Percentiles rank a stretch among this genome's conserved stretches.
Conservation (phyloP, 2,113 vertebrate genomes). For the Pelobates fuscus region DNA sequence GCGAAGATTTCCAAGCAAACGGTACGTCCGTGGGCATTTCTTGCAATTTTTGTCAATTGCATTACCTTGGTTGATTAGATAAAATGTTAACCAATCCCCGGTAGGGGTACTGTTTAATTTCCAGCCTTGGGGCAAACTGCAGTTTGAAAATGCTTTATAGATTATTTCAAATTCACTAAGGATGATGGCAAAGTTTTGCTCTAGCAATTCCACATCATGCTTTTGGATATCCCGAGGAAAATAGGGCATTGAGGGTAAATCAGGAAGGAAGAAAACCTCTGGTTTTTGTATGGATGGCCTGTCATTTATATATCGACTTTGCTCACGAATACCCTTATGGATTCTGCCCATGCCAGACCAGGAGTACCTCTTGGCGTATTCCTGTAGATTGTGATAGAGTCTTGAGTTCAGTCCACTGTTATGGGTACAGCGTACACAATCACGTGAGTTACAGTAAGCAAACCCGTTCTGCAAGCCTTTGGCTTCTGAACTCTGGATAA, state of each 20-base stretch:
- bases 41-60: constrained; percentile 90
- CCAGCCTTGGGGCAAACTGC: constrained; percentile 89
- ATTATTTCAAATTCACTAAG: constrained; percentile 91
- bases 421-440: constrained; percentile 85
- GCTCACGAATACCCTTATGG: constrained; percentile 93
- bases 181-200: constrained; percentile 90
- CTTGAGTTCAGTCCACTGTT: constrained; percentile 90
- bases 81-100: constrained; percentile 95
- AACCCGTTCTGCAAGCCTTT: constrained; percentile 84
- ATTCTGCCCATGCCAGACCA: constrained; percentile 98
- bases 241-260: constrained; percentile 87
- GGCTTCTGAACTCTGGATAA: constrained; percentile 67
- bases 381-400: constrained; percentile 95
- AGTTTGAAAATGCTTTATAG: constrained; percentile 85
- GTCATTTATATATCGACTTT: constrained; percentile 84
- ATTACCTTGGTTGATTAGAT: constrained; percentile 93
- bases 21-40: constrained; percentile 91
- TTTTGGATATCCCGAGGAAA: constrained; percentile 94
- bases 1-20: constrained; percentile 91
- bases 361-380: constrained; percentile 97
- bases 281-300: constrained; percentile 93
- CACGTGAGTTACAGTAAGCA: constrained; percentile 84
- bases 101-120: constrained; percentile 88
- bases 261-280: constrained; percentile 94
- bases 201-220: constrained; percentile 93